Evolutionary conservation across 2,888 invertebrate genomes (phyloP), one percentile per base, ranked within the genome.

Genomic region (Callinectes sapidus): DNA sequence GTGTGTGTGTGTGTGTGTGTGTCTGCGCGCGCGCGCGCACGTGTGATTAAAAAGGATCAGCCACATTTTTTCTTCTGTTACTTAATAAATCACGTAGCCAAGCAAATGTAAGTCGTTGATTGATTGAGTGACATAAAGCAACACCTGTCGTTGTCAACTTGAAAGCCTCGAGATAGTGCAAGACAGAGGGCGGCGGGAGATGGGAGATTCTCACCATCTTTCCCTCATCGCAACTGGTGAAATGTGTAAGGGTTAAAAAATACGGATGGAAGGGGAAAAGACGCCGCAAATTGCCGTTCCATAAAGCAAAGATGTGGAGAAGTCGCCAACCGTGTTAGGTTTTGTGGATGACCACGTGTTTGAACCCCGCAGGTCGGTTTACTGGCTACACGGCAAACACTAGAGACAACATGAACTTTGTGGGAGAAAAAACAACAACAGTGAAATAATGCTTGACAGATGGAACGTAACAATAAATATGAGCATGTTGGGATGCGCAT

Each of bases 1-100:
- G 86, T 86, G 86, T 86, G 86, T 86, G 86, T 86, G 86, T 86
- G 86, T 86, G 86, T 86, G 86, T 86, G 86, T 86, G 86, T 86
- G 86, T 86, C 39, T 86, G 86, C 35, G 86, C 35, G 86, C 35
- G 86, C 6, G 35, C n/a, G n/a, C n/a, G n/a, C n/a, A n/a, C n/a
- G n/a, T n/a, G 71, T 13, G 71, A 71, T 71, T 71, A 13, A 71
- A 71, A 10, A 28, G n/a, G 23, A 61, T 61, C 71, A 71, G 71
- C 28, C 71, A 6, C 28, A n/a, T 71, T 71, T 28, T 28, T 71
- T 71, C 71, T 71, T n/a, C 23, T 61, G 23, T 61, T 61, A 16
- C 61, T 61, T 61, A 10, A 61, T 61, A 18, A 61, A 61, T 61
- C 61, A 61, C 5, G 23, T 23, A 18, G 23, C 1, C 61, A 61